phyloP scores from a whole-genome alignment of 2,113 vertebrate species.

The Cheilinus undulatus region DNA sequence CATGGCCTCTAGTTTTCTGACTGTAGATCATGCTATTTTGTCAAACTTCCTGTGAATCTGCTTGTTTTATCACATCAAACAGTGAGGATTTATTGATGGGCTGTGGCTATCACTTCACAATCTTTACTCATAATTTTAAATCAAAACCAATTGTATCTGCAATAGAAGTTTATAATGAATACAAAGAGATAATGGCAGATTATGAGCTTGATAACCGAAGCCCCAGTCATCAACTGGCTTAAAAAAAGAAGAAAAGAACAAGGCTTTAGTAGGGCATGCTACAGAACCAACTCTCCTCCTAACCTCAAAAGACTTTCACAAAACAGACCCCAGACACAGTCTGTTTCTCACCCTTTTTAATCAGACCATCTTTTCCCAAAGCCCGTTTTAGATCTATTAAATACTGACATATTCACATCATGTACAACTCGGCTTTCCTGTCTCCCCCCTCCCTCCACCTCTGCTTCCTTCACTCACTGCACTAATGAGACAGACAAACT shows the following conservation, averaged over 20 bases:
- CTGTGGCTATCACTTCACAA: too few species aligned
- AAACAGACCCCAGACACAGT: slow-evolving; percentile 36
- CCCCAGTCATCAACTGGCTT: neutral
- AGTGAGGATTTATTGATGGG: neutral
- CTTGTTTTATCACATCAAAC: neutral
- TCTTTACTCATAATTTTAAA: neutral
- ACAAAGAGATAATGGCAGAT: too few species aligned
- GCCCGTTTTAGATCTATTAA: slow-evolving; percentile 54
- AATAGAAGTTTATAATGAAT: neutral
- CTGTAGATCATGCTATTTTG: neutral
- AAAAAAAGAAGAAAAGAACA: neutral
- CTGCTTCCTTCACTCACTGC: slow-evolving; percentile 62
- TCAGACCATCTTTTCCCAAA: slow-evolving; percentile 34
- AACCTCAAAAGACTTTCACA: slow-evolving; percentile 15
- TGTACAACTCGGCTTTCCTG: slow-evolving; percentile 13
- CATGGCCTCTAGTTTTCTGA: neutral
- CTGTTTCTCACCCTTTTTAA: slow-evolving; percentile 35
- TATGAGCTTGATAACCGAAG: neutral
- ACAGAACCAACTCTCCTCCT: neutral
- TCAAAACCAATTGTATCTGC: neutral
- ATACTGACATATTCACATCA: slow-evolving; percentile 60
- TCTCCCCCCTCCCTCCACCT: neutral
- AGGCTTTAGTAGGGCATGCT: neutral
- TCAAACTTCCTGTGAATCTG: neutral
- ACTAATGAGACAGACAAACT: slow-evolving; percentile 77